Evolutionary conservation across 1,140 invertebrate species (phyloP).

Genomic region (Geopemphigus sp.): DNA sequence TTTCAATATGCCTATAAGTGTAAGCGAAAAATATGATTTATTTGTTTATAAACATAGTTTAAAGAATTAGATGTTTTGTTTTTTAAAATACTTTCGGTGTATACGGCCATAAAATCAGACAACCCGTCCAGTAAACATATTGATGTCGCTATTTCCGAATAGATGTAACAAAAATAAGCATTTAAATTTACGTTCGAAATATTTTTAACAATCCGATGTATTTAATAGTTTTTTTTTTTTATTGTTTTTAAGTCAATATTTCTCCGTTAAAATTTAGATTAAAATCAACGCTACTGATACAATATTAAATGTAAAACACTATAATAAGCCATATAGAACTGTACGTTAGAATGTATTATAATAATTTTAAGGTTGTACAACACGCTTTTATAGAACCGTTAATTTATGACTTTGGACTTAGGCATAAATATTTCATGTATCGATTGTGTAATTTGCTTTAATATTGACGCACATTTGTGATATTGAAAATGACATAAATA

Average conservation of each 20-base stretch:
- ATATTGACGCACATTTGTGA: slow-evolving; percentile 23
- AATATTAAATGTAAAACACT: neutral
- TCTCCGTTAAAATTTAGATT: slow-evolving; percentile 3
- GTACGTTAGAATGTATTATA: slow-evolving; percentile 5
- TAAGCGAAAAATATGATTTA: neutral
- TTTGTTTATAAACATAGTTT: neutral
- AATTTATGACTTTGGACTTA: neutral
- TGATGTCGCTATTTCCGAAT: slow-evolving; percentile 20
- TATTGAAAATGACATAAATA: slow-evolving; percentile 28
- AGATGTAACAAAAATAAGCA: neutral
- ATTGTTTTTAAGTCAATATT: neutral
- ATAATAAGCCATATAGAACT: neutral
- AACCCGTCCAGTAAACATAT: slow-evolving; percentile 38
- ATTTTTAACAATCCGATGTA: slow-evolving; percentile 4
- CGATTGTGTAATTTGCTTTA: slow-evolving; percentile 33
- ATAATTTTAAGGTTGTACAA: neutral
- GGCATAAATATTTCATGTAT: slow-evolving; percentile 1
- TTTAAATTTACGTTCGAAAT: neutral
- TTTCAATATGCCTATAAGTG: neutral
- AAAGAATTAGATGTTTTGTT: neutral
- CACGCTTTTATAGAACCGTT: slow-evolving; percentile 24
- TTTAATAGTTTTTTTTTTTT: neutral
- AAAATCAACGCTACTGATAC: neutral
- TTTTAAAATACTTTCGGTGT: neutral
- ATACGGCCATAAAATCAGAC: slow-evolving; percentile 32